Percentiles rank a stretch among this genome's conserved stretches.
Conservation (phyloP, 2,797 vertebrate genomes). For the Sebastes matsubarae region DNA sequence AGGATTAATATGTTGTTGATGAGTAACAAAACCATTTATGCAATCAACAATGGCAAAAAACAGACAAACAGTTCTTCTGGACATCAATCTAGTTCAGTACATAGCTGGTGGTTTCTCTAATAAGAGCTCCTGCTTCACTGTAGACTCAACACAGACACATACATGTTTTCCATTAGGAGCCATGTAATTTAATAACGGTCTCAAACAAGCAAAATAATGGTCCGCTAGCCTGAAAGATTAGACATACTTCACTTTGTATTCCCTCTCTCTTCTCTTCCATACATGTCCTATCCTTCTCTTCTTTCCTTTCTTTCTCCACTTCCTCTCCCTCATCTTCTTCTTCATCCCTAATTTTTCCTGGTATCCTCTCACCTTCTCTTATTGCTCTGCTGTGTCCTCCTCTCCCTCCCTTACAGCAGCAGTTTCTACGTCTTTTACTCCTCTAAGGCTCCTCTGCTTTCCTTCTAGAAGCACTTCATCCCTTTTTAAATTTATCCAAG, state of each 20-base stretch:
- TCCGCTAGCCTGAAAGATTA: slow-evolving; percentile 49
- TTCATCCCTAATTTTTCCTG: not conserved
- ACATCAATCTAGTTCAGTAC: slow-evolving; percentile 27
- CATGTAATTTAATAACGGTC: slow-evolving; percentile 75
- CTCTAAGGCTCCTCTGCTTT: not conserved
- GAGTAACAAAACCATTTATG: not conserved
- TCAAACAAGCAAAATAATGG: slow-evolving; percentile 55
- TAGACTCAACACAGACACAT: slow-evolving; percentile 62
- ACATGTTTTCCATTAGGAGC: slow-evolving; percentile 75
- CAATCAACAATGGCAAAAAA: slow-evolving; percentile 5
- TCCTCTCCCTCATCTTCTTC: not conserved
- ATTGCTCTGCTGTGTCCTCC: not conserved
- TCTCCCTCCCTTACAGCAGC: not conserved
- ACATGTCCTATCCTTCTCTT: not conserved
- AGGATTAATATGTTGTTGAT: not conserved
- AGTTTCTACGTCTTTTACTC: not conserved
- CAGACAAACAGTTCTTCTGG: not conserved
- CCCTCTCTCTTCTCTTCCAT: not conserved
- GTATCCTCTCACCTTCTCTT: not conserved
- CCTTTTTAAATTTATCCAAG: not conserved
- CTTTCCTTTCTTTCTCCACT: not conserved
- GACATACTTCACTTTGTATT: not conserved
- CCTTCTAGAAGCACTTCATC: not conserved
- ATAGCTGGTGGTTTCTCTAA: slow-evolving; percentile 51
- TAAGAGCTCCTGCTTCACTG: slow-evolving; percentile 51